Conservation (phyloP, 1,140 invertebrate species). For the Aphelinus atriplicis region DNA sequence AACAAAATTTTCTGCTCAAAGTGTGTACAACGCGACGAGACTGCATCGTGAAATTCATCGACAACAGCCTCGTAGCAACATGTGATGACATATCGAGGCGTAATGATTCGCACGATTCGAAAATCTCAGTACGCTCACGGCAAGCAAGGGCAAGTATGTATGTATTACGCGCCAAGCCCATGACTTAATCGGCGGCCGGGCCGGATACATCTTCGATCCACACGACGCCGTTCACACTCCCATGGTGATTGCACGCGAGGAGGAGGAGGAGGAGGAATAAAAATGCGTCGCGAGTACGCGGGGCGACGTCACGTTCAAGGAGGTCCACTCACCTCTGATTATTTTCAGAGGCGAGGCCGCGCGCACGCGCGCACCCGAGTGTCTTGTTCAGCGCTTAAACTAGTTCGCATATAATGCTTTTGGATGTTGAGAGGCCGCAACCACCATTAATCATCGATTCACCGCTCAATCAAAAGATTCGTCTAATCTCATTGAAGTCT, state of each 20-base stretch:
- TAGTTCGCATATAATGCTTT: not conserved
- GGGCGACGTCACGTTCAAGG: slow-evolving; percentile 11
- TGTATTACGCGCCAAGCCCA: too few relatives aligned
- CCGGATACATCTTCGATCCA: slow-evolving; percentile 8
- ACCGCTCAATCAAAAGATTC: not conserved
- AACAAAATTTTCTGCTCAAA: too few relatives aligned
- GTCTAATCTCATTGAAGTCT: not conserved
- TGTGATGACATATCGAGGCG: too few relatives aligned
- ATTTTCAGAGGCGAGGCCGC: slow-evolving; percentile 4
- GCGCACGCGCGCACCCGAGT: not conserved
- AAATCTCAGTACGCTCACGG: too few relatives aligned
- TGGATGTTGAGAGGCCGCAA: not conserved
- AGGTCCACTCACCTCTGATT: slow-evolving; percentile 16
- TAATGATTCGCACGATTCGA: too few relatives aligned
- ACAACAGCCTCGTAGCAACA: too few relatives aligned
- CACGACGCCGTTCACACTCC: not conserved
- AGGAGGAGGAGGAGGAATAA: not conserved
- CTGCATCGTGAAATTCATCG: too few relatives aligned
- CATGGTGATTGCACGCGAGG: too few relatives aligned
- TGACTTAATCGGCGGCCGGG: not conserved
- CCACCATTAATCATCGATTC: not conserved
- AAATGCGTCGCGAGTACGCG: not conserved
- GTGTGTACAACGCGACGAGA: too few relatives aligned
- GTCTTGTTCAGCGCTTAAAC: not conserved
- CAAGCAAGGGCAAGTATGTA: too few relatives aligned